A percentile compares a stretch with the other conserved stretches of the same genome.
Conservation (phyloP, 2,888 invertebrate species). For the Geotrupes spiniger region DNA sequence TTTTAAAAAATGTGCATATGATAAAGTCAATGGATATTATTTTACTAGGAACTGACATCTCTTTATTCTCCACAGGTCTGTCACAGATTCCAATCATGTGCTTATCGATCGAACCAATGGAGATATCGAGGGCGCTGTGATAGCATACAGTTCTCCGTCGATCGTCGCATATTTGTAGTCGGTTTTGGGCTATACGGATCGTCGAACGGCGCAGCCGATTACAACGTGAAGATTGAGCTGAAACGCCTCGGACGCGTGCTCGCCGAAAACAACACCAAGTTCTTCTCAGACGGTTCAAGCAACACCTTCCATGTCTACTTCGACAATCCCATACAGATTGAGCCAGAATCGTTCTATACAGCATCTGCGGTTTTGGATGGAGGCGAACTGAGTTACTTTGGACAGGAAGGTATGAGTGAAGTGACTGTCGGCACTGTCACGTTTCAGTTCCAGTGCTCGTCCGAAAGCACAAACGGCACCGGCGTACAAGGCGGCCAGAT, state of each 20-base stretch:
- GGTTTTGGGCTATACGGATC: constrained; percentile 96
- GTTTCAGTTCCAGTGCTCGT: constrained; percentile 96
- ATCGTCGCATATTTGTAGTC: constrained; percentile 91
- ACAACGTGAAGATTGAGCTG: constrained; percentile 90
- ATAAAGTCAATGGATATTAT: too few relatives aligned
- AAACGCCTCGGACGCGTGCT: constrained; percentile 85
- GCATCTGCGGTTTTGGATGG: constrained; percentile 95
- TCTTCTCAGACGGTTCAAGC: constrained; percentile 95
- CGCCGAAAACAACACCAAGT: constrained; percentile 89
- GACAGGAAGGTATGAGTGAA: constrained; percentile 95
- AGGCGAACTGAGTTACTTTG: constrained; percentile 92
- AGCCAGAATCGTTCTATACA: constrained; percentile 91
- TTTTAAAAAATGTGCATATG: constrained; percentile 12
- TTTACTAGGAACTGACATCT: too few relatives aligned
- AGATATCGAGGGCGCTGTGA: constrained; percentile 94
- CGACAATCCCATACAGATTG: constrained; percentile 83
- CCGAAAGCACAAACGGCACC: constrained; percentile 96
- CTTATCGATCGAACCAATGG: constrained; percentile 97
- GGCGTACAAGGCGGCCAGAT: constrained; percentile 97
- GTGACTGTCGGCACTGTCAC: constrained; percentile 90
- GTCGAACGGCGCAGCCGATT: constrained; percentile 93
- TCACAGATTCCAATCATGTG: constrained; percentile 94
- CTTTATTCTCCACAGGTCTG: constrained; percentile 73
- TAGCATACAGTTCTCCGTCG: constrained; percentile 95
- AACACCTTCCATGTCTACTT: constrained; percentile 91